Conservation (phyloP, 2,888 invertebrate genomes). For the Tubulanus polymorphus region DNA sequence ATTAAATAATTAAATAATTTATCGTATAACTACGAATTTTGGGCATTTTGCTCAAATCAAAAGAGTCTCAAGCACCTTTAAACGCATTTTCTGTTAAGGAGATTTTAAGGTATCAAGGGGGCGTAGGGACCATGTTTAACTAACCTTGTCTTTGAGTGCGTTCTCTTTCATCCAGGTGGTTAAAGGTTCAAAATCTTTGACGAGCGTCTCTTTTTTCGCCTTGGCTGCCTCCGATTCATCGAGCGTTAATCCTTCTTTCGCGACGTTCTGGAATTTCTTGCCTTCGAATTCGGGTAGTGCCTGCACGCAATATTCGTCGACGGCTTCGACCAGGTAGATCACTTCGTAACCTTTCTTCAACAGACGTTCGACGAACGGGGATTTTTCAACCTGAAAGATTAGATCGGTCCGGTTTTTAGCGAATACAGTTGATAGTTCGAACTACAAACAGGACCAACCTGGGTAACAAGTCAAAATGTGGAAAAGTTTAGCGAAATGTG, state of each 20-base stretch:
- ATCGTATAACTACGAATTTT: too few species aligned
- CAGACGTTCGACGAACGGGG: conserved; percentile 94
- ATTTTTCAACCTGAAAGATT: conserved; percentile 63
- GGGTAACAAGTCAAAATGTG: too few species aligned
- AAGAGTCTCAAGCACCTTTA: too few species aligned
- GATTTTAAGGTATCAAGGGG: too few species aligned
- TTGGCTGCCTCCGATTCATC: conserved; percentile 67
- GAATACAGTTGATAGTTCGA: too few species aligned
- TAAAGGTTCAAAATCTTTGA: conserved; percentile 80
- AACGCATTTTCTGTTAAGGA: too few species aligned
- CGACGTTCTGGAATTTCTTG: conserved; percentile 95
- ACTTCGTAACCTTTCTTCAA: conserved; percentile 93
- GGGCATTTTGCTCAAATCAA: too few species aligned
- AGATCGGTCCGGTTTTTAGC: too few species aligned
- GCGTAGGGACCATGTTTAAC: too few species aligned
- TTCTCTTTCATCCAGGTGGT: conserved; percentile 83
- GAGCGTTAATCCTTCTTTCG: conserved; percentile 92
- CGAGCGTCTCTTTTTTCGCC: conserved; percentile 67
- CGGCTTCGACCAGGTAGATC: conserved; percentile 88
- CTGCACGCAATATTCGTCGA: conserved; percentile 96
- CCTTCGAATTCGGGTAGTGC: conserved; percentile 97
- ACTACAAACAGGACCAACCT: too few species aligned
- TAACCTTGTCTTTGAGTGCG: conserved; percentile 72
- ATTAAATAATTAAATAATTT: too few species aligned
- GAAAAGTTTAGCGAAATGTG: too few species aligned